These are phyloP conservation scores for Lutraria lutraria DNA, from an alignment of 2,888 invertebrate genomes.

Conservation along the genomic window DNA sequence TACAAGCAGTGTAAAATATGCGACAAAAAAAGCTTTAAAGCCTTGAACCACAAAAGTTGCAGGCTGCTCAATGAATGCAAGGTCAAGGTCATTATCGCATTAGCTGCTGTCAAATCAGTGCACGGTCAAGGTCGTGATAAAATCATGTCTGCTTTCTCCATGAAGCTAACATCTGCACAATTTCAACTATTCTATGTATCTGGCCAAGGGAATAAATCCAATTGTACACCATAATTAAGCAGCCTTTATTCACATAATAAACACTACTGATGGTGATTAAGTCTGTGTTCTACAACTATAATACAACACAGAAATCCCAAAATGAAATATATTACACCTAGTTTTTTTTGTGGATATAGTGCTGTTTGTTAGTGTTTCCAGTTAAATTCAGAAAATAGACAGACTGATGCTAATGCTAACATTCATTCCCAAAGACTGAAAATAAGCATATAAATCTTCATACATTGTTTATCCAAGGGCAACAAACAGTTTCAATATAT, in stretches of 20 bases:
- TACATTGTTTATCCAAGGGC: no score
- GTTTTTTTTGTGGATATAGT: not conserved
- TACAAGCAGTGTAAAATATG: not conserved
- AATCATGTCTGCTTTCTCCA: not conserved
- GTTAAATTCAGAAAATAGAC: no score
- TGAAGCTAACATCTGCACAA: not conserved
- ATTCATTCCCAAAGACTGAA: not conserved
- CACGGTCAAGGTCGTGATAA: not conserved
- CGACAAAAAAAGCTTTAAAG: not conserved
- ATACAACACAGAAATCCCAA: not conserved
- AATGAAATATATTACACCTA: not conserved
- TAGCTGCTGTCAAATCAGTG: not conserved
- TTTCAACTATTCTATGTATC: not conserved
- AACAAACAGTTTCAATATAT: no score
- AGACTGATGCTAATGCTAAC: not conserved
- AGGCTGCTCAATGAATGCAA: not conserved
- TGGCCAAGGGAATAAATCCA: not conserved
- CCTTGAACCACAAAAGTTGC: not conserved
- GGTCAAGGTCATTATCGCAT: not conserved
- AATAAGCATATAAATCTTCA: no score
- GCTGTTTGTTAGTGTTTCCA: not conserved
- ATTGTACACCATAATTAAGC: not conserved
- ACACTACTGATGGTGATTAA: not conserved
- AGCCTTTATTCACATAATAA: not conserved
- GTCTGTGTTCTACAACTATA: not conserved